Evolutionary conservation across 2,888 invertebrate genomes (phyloP).

Genomic region (Himalopsyche japonica): DNA sequence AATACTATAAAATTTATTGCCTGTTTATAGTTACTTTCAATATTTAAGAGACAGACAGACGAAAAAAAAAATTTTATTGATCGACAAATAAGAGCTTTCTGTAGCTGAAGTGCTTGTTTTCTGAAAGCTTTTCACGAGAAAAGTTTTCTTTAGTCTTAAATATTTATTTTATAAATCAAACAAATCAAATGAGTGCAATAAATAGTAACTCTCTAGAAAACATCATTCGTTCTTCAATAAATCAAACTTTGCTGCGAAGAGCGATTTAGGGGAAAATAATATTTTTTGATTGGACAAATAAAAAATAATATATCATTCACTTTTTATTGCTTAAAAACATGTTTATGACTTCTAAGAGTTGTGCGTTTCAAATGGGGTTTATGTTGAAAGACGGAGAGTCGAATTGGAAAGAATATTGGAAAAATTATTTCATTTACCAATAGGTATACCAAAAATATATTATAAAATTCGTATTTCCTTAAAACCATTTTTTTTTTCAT

Average conservation of each 20-base stretch:
- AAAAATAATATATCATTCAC: slow-evolving; percentile 58
- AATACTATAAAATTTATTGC: no score
- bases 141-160: slow-evolving; percentile 17
- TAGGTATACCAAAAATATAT: no score
- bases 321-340: slow-evolving; percentile 64
- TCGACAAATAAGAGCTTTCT: no score
- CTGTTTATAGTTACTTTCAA: not conserved
- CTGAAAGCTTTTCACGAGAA: slow-evolving; percentile 12
- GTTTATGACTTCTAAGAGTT: slow-evolving; percentile 60
- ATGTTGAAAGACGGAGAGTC: not conserved
- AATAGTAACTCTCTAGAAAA: slow-evolving; percentile 32
- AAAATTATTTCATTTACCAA: no score
- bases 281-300: slow-evolving; percentile 62
- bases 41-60: not conserved
- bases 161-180: slow-evolving; percentile 23
- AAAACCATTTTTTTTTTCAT: no score
- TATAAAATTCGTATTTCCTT: no score
- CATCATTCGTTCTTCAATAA: slow-evolving; percentile 32
- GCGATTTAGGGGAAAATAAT: slow-evolving; percentile 43
- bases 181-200: slow-evolving; percentile 30
- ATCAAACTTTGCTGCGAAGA: slow-evolving; percentile 29
- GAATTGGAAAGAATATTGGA: not conserved
- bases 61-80: not conserved
- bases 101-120: not conserved
- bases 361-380: not conserved